These are phyloP conservation scores for Telmatochromis brachygnathus DNA, from an alignment of 2,113 vertebrate genomes.

Conservation along the genomic window DNA sequence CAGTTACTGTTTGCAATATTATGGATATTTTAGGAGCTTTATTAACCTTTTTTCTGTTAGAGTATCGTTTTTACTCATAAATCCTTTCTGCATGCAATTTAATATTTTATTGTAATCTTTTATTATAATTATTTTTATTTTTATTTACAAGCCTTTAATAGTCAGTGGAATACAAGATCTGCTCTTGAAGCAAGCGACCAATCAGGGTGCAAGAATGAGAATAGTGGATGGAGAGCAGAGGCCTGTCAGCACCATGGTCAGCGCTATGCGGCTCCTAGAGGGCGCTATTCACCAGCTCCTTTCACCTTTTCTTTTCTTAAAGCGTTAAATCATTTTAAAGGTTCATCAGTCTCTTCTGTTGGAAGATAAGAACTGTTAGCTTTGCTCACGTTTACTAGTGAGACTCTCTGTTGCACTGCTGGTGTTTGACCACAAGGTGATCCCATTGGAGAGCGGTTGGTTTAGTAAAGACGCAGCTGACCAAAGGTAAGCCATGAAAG, in stretches of 20 bases:
- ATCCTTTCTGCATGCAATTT: not conserved
- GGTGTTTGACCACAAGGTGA: not conserved
- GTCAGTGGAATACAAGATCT: not conserved
- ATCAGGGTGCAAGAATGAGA: not conserved
- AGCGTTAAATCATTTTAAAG: not conserved
- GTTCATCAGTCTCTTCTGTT: not conserved
- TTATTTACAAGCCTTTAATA: not conserved
- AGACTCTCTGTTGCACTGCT: not conserved
- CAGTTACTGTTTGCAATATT: not conserved
- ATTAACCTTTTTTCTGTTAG: not conserved
- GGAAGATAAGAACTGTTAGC: not conserved
- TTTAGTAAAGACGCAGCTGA: not conserved
- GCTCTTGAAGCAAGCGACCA: not conserved
- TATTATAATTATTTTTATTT: not conserved
- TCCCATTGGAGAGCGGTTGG: not conserved
- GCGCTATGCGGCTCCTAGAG: slow-evolving; percentile 3
- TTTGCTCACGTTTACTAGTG: not conserved
- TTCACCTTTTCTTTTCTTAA: not conserved
- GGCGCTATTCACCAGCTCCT: not conserved
- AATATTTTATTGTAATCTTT: not conserved
- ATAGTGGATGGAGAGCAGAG: not conserved
- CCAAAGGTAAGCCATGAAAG: not conserved
- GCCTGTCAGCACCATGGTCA: slow-evolving; percentile 43
- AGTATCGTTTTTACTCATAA: not conserved
- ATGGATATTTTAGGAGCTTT: not conserved